A percentile compares a stretch with the other conserved stretches of the same genome.
Conservation (phyloP, 2,113 vertebrate species). For the Sardina pilchardus region DNA sequence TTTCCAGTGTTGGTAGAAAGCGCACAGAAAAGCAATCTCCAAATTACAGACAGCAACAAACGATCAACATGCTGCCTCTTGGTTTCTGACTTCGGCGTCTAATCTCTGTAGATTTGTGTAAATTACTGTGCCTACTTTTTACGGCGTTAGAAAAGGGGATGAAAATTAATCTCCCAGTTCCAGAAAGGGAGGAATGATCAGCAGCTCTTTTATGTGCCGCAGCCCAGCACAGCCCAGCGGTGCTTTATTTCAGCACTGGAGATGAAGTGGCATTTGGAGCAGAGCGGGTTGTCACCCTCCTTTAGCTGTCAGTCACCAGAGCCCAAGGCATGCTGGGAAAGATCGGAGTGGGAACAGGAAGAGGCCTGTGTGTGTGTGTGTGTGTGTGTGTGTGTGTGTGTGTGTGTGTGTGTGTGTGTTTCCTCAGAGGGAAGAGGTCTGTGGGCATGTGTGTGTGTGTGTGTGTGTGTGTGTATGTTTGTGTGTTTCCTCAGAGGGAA, state of each 20-base stretch:
- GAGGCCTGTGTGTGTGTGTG: not conserved
- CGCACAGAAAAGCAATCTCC: not conserved
- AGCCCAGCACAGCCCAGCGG: not conserved
- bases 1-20: not conserved
- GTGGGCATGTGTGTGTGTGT: no score
- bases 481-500: no score
- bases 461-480: not conserved
- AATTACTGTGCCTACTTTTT: not conserved
- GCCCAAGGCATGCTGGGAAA: not conserved
- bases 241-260: not conserved
- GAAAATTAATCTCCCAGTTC: not conserved
- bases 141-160: not conserved
- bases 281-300: not conserved
- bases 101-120: not conserved
- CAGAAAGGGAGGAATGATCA: not conserved
- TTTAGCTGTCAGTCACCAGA: not conserved
- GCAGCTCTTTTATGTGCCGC: not conserved
- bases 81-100: not conserved
- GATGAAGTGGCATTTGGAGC: not conserved
- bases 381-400: not conserved
- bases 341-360: not conserved
- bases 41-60: not conserved
- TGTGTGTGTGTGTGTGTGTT: no score
- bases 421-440: no score
- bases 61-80: not conserved